Conservation (phyloP, 2,113 vertebrate genomes). For the Sterrhoptilus dennistouni region DNA sequence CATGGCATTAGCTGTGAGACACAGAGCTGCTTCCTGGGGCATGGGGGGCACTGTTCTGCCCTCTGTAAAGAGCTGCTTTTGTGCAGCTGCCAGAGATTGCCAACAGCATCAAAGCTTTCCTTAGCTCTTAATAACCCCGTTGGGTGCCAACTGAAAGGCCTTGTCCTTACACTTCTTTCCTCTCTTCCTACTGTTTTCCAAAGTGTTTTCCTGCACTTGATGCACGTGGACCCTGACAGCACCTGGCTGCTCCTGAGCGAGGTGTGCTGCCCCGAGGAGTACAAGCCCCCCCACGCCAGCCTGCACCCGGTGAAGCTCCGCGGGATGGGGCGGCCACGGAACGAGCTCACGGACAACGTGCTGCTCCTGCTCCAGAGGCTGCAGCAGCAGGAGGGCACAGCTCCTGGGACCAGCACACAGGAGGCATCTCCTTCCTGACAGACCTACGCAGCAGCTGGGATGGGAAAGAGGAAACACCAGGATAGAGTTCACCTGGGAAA, state of each 20-base stretch:
- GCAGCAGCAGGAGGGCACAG: background rate
- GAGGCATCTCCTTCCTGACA: background rate
- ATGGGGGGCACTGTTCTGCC: background rate
- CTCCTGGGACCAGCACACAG: accelerated
- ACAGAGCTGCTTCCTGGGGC: background rate
- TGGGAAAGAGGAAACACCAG: background rate
- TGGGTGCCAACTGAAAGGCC: background rate
- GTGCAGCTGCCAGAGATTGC: background rate
- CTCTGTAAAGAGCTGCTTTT: background rate
- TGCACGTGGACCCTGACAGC: conserved; percentile 83
- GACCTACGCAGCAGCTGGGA: accelerated
- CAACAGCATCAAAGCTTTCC: background rate
- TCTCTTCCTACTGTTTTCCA: background rate
- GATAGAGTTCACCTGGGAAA: background rate
- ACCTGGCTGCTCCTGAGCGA: conserved; percentile 86
- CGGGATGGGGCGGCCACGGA: conserved; percentile 59
- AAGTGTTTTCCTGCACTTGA: conserved; percentile 87
- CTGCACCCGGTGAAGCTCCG: conserved; percentile 73
- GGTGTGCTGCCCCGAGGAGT: conserved; percentile 73
- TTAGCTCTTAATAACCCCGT: background rate
- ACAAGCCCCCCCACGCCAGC: conserved; percentile 75
- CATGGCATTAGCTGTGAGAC: background rate
- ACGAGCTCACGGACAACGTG: conserved; percentile 81
- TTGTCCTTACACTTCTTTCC: background rate
- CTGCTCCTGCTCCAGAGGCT: conserved; percentile 79